These are phyloP conservation scores for Muscina levida DNA, from an alignment of 2,888 invertebrate genomes.

Conservation along the genomic window DNA sequence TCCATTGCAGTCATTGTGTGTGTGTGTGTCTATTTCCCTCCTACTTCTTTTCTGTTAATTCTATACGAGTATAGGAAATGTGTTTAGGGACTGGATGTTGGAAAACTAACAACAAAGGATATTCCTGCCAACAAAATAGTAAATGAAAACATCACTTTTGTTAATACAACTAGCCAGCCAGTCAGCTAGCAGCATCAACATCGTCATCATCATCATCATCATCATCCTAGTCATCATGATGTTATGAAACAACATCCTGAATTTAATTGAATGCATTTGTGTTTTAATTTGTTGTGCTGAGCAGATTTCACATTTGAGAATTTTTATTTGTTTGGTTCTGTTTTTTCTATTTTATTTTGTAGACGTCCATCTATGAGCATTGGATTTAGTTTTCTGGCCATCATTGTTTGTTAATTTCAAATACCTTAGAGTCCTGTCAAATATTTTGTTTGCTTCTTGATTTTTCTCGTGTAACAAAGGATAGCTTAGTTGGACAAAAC, in stretches of 20 bases:
- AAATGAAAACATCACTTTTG: conserved; percentile 32
- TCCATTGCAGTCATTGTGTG: conserved; percentile 1
- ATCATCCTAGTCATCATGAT: too few species aligned
- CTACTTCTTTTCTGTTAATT: not conserved
- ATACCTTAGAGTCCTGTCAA: conserved; percentile 49
- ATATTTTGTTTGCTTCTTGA: conserved; percentile 16
- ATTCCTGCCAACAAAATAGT: conserved; percentile 29
- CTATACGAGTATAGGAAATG: not conserved
- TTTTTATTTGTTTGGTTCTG: not conserved
- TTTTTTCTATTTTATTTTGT: conserved; percentile 9
- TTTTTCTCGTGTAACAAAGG: too few species aligned
- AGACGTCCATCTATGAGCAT: conserved; percentile 19
- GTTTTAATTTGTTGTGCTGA: conserved; percentile 24
- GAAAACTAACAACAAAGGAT: conserved; percentile 9
- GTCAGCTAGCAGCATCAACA: not conserved
- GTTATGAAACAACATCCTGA: conserved; percentile 28
- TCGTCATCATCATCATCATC: not conserved
- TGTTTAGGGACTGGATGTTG: not conserved
- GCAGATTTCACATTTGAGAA: conserved; percentile 21
- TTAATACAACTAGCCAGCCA: not conserved
- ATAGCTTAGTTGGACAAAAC: not conserved
- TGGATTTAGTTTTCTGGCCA: conserved; percentile 6
- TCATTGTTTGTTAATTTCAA: conserved; percentile 35
- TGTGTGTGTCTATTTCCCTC: not conserved
- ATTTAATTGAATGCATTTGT: conserved; percentile 39